A percentile compares a stretch with the other conserved stretches of the same genome.
These are phyloP conservation scores for Ecliptopera silaceata DNA, from an alignment of 2,888 invertebrate species.

Conservation along the genomic window DNA sequence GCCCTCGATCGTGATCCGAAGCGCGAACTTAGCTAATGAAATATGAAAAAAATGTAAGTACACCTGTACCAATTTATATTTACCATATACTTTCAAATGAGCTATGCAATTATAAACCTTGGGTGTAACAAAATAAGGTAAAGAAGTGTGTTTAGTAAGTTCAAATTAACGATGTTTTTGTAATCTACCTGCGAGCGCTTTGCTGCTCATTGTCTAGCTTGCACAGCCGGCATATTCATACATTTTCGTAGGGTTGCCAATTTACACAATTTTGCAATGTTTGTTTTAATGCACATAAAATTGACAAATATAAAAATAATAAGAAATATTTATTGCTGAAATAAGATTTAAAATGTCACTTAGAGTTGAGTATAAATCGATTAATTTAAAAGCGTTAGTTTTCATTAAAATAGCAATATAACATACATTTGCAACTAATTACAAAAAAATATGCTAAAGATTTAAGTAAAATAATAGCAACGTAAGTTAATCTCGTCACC, in stretches of 20 bases:
- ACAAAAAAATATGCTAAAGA: neutral
- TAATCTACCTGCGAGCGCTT: conserved; percentile 77
- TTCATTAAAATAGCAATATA: no score
- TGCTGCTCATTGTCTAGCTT: conserved; percentile 76
- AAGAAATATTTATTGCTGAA: neutral
- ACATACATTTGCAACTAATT: no score
- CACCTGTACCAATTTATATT: conserved; percentile 56
- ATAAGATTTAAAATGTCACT: no score
- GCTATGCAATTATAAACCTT: conserved; percentile 35
- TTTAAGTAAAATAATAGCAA: conserved; percentile 1
- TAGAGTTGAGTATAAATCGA: no score
- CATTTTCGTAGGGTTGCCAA: conserved; percentile 64
- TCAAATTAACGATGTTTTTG: conserved; percentile 46
- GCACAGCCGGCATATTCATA: conserved; percentile 71
- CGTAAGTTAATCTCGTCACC: conserved; percentile 51
- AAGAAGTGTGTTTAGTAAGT: conserved; percentile 19
- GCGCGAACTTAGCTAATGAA: conserved; percentile 82
- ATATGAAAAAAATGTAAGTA: conserved; percentile 71
- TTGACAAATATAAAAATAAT: neutral
- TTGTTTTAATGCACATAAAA: neutral
- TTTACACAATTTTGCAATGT: conserved; percentile 22
- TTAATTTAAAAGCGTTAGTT: no score
- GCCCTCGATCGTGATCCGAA: conserved; percentile 79
- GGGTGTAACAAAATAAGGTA: conserved; percentile 36
- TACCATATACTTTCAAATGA: conserved; percentile 1